Evolutionary conservation across 2,113 vertebrate species (phyloP).

Genomic region (Lampris incognitus): DNA sequence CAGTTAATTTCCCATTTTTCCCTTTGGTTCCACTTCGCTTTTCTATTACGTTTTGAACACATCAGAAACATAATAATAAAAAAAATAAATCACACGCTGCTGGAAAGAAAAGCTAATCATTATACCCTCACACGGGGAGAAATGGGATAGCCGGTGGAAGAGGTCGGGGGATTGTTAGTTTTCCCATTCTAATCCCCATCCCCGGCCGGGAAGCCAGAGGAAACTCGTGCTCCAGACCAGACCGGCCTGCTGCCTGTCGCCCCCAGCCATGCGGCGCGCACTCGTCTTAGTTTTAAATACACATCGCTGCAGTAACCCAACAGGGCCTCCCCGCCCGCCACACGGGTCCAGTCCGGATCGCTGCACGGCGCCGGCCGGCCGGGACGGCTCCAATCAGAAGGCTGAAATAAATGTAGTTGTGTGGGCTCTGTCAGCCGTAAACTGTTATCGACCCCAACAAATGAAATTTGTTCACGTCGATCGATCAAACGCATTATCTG

Average conservation of each 20-base stretch:
- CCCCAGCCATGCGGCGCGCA: constrained; percentile 82
- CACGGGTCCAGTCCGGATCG: constrained; percentile 80
- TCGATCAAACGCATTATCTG: constrained; percentile 99
- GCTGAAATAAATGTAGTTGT: constrained; percentile 94
- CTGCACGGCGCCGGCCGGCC: constrained; percentile 81
- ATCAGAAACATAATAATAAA: constrained; percentile 75
- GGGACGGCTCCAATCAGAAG: constrained; percentile 93
- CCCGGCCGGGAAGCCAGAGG: constrained; percentile 80
- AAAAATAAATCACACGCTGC: constrained; percentile 74
- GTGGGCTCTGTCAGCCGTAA: constrained; percentile 95
- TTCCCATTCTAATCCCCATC: constrained; percentile 85
- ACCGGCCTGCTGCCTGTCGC: constrained; percentile 84
- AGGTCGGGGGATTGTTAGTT: constrained; percentile 83
- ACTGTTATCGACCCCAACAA: constrained; percentile 98
- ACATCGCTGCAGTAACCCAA: constrained; percentile 87
- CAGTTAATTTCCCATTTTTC: constrained; percentile 71
- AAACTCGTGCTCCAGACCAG: constrained; percentile 83
- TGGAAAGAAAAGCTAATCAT: constrained; percentile 83
- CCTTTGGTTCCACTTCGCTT: constrained; percentile 78
- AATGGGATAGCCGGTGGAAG: constrained; percentile 79
- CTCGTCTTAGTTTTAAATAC: constrained; percentile 92
- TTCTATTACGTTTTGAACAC: constrained; percentile 81
- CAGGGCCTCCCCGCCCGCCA: constrained; percentile 81
- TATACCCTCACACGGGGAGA: constrained; percentile 76
- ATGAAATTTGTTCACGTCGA: constrained; percentile 99